Evolutionary conservation across 2,113 vertebrate genomes (phyloP), one percentile per base, ranked within the genome.

Genomic region (Pseudolaguvia tuberculata): DNA sequence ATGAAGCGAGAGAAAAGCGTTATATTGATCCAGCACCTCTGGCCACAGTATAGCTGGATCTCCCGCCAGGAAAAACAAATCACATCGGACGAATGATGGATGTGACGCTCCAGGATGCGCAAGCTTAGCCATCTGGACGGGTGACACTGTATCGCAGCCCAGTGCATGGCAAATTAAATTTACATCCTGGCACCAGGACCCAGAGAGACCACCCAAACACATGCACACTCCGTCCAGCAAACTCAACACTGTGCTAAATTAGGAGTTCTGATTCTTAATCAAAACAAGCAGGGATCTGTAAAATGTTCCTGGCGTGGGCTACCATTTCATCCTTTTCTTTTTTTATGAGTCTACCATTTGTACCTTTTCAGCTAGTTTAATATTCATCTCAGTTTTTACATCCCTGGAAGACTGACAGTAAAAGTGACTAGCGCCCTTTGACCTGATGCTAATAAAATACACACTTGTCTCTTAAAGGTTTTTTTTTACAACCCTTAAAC

Each of bases 61-160:
- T 87, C 89, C 87, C 84, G 85, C 87, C 87, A 86, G 84, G 84
- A 88, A 89, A 92, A 91, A 87, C 87, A 85, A 88, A 87, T 85
- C 85, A 88, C 90, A 86, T 85, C 85, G 82, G 87, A 80, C 67
- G 58, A 84, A 86, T 94, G 91, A 92, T 93, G 92, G 89, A 92
- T 90, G 86, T 90, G 88, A 87, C 83, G 83, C 83, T 86, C 87
- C 86, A 13, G 17, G 91, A 88, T 90, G 84, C 83, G 80, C 85
- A 87, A 78, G 77, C 86, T 81, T 81, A 84, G 78, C 84, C 88
- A 80, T 91, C 87, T 92, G 88, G 91, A 86, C 80, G 89, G 83
- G 70, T 79, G 86, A 86, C 90, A 85, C 88, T 71, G 70, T 86
- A 90, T 84, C 87, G 89, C 86, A 88, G 84, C 82, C 86, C 88